These are phyloP conservation scores for Spheniscus humboldti DNA, from an alignment of 2,797 vertebrate species.

Conservation along the genomic window DNA sequence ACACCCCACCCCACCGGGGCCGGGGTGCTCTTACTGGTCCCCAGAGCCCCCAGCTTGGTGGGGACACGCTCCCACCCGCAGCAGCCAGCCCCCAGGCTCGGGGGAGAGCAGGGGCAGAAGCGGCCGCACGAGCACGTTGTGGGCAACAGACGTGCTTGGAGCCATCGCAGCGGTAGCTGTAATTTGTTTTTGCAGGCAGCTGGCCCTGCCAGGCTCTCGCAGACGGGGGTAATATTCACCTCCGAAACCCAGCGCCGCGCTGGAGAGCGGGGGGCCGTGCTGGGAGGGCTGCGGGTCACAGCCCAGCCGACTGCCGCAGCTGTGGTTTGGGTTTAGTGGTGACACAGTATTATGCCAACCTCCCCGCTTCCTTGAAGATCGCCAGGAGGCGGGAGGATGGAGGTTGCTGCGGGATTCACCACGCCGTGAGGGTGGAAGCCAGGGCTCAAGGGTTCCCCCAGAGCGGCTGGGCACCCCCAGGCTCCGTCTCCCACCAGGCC, in stretches of 20 bases:
- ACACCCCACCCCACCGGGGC: no score
- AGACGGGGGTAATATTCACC: neutral
- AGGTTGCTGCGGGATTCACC: neutral
- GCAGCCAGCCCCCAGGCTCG: neutral
- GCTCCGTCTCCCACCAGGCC: neutral
- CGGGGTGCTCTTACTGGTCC: neutral
- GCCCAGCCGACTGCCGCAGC: no score
- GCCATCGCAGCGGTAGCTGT: neutral
- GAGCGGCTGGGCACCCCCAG: neutral
- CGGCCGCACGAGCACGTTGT: accelerated
- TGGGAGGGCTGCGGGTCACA: neutral
- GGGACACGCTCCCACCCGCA: accelerated
- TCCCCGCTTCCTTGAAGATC: neutral
- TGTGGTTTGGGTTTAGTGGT: neutral
- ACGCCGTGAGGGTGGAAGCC: accelerated
- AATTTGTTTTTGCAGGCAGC: neutral
- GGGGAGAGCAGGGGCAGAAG: neutral
- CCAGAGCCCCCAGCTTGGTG: no score
- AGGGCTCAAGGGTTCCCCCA: accelerated
- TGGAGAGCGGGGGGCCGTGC: accelerated
- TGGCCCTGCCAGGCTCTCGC: neutral
- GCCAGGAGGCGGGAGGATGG: neutral
- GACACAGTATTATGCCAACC: neutral
- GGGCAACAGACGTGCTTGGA: neutral
- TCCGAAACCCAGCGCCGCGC: neutral